Percentiles rank a stretch among this genome's conserved stretches.
Conservation (phyloP, 2,888 invertebrate genomes). For the Drosophila mulleri region DNA sequence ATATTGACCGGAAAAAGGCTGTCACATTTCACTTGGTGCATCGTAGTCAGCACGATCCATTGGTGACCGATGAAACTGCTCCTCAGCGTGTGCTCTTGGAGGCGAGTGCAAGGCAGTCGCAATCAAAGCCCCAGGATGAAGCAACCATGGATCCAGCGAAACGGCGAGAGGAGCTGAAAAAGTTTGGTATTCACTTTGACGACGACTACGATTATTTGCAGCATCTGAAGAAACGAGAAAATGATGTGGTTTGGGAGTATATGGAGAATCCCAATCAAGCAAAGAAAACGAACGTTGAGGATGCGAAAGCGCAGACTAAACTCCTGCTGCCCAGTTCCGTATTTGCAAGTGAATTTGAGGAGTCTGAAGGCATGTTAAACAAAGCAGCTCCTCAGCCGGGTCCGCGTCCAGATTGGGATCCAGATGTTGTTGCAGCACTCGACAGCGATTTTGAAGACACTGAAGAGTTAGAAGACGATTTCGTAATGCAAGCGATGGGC, state of each 20-base stretch:
- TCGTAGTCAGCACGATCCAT: conserved; percentile 96
- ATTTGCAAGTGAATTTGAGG: conserved; percentile 94
- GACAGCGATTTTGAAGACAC: conserved; percentile 96
- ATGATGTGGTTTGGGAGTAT: conserved; percentile 84
- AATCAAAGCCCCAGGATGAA: conserved; percentile 68
- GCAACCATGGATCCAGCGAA: conserved; percentile 84
- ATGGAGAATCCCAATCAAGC: conserved; percentile 83
- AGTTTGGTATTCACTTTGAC: conserved; percentile 96
- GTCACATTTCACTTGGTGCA: conserved; percentile 97
- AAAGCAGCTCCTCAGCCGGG: conserved; percentile 85
- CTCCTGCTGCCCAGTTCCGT: conserved; percentile 93
- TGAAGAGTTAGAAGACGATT: conserved; percentile 96
- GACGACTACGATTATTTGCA: conserved; percentile 98
- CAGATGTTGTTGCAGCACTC: conserved; percentile 96
- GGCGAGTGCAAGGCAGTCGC: conserved; percentile 80
- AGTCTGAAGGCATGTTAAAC: conserved; percentile 89
- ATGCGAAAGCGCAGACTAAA: conserved; percentile 62
- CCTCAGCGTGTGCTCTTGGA: conserved; percentile 94
- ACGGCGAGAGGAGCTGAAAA: conserved; percentile 89
- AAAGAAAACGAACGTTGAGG: conserved; percentile 62
- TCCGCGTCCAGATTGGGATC: conserved; percentile 91
- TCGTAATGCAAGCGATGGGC: conserved; percentile 90
- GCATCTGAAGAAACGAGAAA: conserved; percentile 88
- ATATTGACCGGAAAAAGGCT: conserved; percentile 96
- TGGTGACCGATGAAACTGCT: conserved; percentile 94